Evolutionary conservation across 2,113 vertebrate genomes (phyloP), one percentile per base, ranked within the genome.

Genomic region (Pseudopodoces humilis): DNA sequence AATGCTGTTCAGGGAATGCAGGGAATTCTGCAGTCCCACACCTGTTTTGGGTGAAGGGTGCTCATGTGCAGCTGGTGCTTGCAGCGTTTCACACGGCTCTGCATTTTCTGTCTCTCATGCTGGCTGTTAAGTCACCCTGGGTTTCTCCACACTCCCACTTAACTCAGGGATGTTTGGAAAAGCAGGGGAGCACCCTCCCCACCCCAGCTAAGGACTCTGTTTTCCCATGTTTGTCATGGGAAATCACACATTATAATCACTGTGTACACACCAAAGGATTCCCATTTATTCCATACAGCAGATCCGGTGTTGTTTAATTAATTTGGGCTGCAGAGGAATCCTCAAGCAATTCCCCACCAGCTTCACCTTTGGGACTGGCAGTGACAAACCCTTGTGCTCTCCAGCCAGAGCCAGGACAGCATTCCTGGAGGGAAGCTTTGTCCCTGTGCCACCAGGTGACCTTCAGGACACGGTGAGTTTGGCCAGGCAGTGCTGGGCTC

Each of bases 311-410:
- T 59, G 25, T 96, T 96, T 97, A 97, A 98, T 98, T 97, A 97
- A 97, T 97, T 97, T 97, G 88, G 94, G 92, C 96, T 96, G 92
- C 97, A 95, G 96, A 92, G 95, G 93, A 96, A 91, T 33, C 92
- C 96, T 97, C 94, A 88, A 30, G 72, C 82, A 4, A 83, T 91
- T 94, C 95, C 64, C 91, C 92, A 94, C 82, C 91, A 91, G 75
- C 94, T 80, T 95, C 80, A 78, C 97, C 98, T 97, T 86, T 87
- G 96, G 97, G 97, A 85, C 85, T 43, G 90, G 7, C 89, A 91
- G 96, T 95, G 97, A 86, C 95, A 96, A 96, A 7, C 83, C 75
- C 84, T 83, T 23, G 10, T 91, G 85, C 96, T 87, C 83, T 67
- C 78, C 75, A 83, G 80, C 91, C 68, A 47, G 80, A 83, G 91